Base-by-base conservation (phyloP, 2,797 vertebrate species). In the Ibycter americanus region DNA sequence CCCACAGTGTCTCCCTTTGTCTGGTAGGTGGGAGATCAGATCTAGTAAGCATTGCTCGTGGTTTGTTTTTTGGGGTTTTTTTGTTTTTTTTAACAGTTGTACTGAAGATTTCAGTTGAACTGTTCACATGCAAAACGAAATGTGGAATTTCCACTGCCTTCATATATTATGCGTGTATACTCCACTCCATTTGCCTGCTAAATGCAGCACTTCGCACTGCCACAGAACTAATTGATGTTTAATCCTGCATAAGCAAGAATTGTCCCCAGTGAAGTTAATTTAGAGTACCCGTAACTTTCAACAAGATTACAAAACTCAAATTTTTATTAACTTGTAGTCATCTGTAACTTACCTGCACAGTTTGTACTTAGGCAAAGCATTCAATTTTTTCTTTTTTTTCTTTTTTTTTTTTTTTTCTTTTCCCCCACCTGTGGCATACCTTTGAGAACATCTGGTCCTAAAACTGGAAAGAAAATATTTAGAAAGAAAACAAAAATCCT, bases 131-230 rank as follows among this genome's bases (percentile, higher is more conserved):
- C 34, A 51, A 81, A 79, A 74, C 32, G 46, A 65, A 32, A 51
- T 54, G 23, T 65, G 61, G 47, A 61, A 40, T 86, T 87, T 90
- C 38, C 6, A 40, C 56, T 67, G 25, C 32, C 34, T 85, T 94
- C 36, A 40, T 93, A 21, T 77, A 90, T 87, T 88, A 81, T 91
- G 77, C 8, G 51, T 81, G 63, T 42, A 12, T 58, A 10, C 18
- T 79, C 46, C 34, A 18, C 14, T 67, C 20, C 19, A 6, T 68
- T 92, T 90, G 61, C 63, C 51, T 74, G 70, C 58, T 90, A 87
- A 90, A 86, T 40, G 65, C 87, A 84, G 54, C 76, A 40, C 62
- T 94, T 96, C 32, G 77, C 68, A 42, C 65, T 71, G 34, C 40
- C 89, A 26, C 6, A 32, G 56, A 47, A 22, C 14, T 91, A 86